Percentiles rank a stretch among this genome's conserved stretches.
Conservation (phyloP, 64 coral and sea anemone genomes). For the Orbicella faveolata region DNA sequence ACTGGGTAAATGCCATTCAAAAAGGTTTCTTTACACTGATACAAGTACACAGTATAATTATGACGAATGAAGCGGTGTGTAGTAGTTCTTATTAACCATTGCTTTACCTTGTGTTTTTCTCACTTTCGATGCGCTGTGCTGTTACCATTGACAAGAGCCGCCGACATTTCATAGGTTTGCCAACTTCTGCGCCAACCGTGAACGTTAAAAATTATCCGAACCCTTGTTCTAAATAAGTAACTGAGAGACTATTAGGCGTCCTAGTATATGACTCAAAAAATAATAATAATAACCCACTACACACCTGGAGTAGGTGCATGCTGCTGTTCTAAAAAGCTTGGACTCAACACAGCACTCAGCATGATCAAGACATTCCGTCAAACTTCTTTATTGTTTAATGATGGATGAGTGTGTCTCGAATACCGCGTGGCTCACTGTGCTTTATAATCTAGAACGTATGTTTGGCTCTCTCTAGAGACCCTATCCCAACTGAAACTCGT, state of each 20-base stretch:
- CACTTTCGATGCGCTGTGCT: neutral
- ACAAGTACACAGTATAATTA: neutral
- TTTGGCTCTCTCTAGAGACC: neutral
- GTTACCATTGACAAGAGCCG: neutral
- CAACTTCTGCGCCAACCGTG: neutral
- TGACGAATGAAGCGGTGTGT: neutral
- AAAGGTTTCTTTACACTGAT: neutral
- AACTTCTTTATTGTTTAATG: constrained; percentile 25
- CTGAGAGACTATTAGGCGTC: neutral
- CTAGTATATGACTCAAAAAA: neutral
- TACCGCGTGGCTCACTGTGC: constrained; percentile 1
- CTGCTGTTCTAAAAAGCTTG: neutral
- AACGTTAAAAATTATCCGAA: neutral
- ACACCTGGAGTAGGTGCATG: constrained; percentile 25
- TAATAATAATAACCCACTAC: neutral
- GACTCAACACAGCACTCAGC: constrained; percentile 20
- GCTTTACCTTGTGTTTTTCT: neutral
- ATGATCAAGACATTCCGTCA: constrained; percentile 6
- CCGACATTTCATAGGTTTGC: neutral
- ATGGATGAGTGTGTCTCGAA: constrained; percentile 26
- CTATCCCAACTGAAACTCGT: neutral
- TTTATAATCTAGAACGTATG: neutral
- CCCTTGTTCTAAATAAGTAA: neutral
- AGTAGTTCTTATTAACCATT: neutral
- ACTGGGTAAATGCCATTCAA: neutral